Evolutionary conservation across 2,113 vertebrate genomes (phyloP), one percentile per base, ranked within the genome.

Genomic region (Dolichotis patagonum): DNA sequence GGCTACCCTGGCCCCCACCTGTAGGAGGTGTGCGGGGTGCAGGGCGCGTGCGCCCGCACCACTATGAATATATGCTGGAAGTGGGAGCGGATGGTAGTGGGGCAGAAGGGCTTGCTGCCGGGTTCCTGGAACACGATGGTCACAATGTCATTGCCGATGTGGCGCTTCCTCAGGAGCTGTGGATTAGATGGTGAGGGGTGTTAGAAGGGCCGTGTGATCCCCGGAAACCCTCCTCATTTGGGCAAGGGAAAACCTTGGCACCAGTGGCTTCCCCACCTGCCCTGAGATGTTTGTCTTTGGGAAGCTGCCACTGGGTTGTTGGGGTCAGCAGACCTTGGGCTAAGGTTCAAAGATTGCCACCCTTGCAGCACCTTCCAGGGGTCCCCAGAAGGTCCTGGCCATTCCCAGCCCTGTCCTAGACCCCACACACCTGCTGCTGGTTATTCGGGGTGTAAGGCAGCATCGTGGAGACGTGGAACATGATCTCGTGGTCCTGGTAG

Each of bases 401-500:
- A 17, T 2, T 20, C 56, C 56, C 49, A 32, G 9, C 63, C 88
- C 46, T 52, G 30, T 3, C 20, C 19, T 7, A 13, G 30, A 12
- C 81, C 43, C 22, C 62, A 30, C 92, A 46, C 69, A 98, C 96
- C 97, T 96, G 97, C 96, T 96, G 95, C 90, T 98, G 97, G 89
- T 97, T 97, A 20, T 97, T 97, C 63, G 97, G 97, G 69, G 97
- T 97, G 69, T 97, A 97, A 20, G 96, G 95, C 95, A 97, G 90
- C 97, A 99, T 99, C 3, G 99, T 99, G 67, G 99, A 99, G 91
- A 99, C 99, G 13, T 99, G 99, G 96, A 99, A 99, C 99, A 99
- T 99, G 94, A 99, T 99, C 98, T 99, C 99, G 11, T 99, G 99
- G 98, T 99, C 99, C 98, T 99, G 99, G 98, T 99, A 99, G 12